A percentile compares a stretch with the other conserved stretches of the same genome.
These are phyloP conservation scores for Coregonus clupeaformis DNA, from an alignment of 2,113 vertebrate species.

Conservation along the genomic window DNA sequence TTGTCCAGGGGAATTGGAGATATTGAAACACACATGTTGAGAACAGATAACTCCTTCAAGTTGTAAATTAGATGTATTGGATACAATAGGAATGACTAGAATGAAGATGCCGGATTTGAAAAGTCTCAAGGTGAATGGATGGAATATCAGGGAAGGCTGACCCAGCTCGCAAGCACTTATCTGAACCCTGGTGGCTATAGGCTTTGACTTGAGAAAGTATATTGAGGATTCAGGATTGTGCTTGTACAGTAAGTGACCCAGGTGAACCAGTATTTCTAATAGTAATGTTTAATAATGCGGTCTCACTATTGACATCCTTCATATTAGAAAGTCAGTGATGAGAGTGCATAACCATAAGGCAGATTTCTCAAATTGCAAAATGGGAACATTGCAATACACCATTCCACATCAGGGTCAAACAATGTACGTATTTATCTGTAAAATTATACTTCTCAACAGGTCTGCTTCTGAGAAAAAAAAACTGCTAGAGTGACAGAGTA, in stretches of 20 bases:
- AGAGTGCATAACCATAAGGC: not conserved
- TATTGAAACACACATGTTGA: not conserved
- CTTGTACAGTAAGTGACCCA: no score
- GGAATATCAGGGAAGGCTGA: no score
- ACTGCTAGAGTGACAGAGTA: not conserved
- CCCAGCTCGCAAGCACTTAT: no score
- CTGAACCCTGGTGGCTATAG: no score
- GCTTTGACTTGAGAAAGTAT: no score
- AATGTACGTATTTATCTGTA: not conserved
- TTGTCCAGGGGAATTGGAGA: conserved; percentile 6
- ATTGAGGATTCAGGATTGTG: no score
- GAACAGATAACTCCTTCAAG: no score
- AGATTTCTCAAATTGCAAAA: not conserved
- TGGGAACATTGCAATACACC: not conserved
- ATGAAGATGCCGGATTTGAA: no score
- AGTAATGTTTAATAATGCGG: not conserved
- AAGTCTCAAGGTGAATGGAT: no score
- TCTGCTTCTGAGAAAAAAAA: not conserved
- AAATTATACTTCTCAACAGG: not conserved
- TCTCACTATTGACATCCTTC: not conserved
- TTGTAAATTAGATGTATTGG: no score
- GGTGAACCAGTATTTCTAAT: no score
- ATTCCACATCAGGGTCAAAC: not conserved
- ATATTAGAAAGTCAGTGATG: not conserved
- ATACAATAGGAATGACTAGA: no score